Evolutionary conservation across 2,888 invertebrate species (phyloP), one percentile per base, ranked within the genome.

Genomic region (Salpingus planirostris): DNA sequence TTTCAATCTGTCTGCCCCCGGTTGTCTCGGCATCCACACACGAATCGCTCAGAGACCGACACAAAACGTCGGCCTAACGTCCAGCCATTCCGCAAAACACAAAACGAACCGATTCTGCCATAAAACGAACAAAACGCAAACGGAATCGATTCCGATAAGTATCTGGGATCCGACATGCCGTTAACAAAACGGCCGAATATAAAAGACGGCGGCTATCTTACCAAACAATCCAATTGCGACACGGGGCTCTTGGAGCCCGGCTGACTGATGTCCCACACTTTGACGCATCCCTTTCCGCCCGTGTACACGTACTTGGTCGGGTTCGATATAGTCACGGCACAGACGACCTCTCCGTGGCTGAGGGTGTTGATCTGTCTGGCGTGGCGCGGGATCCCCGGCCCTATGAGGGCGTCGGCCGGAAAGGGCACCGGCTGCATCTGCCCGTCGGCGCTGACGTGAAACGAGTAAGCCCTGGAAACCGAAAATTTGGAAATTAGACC

Each of bases 181-280:
- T n/a, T n/a, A n/a, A n/a, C n/a, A n/a, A n/a, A n/a, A n/a, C n/a
- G n/a, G n/a, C n/a, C n/a, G n/a, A n/a, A n/a, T n/a, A n/a, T n/a
- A n/a, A n/a, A n/a, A n/a, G n/a, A n/a, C n/a, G n/a, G n/a, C n/a
- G n/a, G n/a, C n/a, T n/a, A n/a, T 18, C 75, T 71, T 70, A 79
- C 84, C 74, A 92, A 71, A 66, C 93, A 93, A 66, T 93, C 91
- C 46, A 93, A 71, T 61, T 91, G 90, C 40, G 89, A 88, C 41
- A 93, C 85, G 30, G 91, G 89, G 54, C 80, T 84, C 62, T 89
- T 89, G 48, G 74, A 76, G 41, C 80, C 82, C 13, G 88, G 85
- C 60, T 89, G 89, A 65, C 85, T 84, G 64, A 92, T 91, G 68
- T 93, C 92, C 93, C 93, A 93, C 39, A 95, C 91, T 68, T 96